Base-by-base conservation (phyloP, 2,888 invertebrate species). In the Leptogaster cylindrica region DNA sequence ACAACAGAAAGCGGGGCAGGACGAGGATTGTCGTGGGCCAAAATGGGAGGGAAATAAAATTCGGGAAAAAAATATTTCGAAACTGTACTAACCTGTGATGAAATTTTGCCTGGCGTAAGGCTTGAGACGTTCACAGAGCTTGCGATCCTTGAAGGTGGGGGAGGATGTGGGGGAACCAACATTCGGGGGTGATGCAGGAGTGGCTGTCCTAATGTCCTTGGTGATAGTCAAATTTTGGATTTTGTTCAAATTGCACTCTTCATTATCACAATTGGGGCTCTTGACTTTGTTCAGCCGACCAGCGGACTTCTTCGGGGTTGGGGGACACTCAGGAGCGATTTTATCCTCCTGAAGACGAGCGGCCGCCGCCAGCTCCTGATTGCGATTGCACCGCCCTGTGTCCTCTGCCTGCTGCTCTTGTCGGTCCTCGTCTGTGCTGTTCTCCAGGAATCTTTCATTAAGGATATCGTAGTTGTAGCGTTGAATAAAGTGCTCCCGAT, bases 161-260 rank as follows among this genome's bases (percentile, higher is more conserved):
- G 48, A 33, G n/a, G 44, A 10, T 10, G 18, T 5, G 14, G 61
- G 14, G n/a, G 41, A 25, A 16, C 41, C 55, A 20, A 12, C 7
- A 41, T 18, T 20, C 12, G 10, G 4, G 10, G 41, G 14, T 12
- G 61, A 18, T n/a, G 18, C 25, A 7, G 25, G 18, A 6, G 36
- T 65, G 36, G 36, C 36, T 25, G 46, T 25, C 20, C 28, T 48
- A 20, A 23, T 64, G 51, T 65, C 50, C 14, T 51, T 39, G 39
- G 50, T 25, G 36, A 65, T 50, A 48, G 36, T 33, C 16, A 39
- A 12, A 51, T 51, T 51, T 23, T 50, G 12, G 14, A 50, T 36
- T 23, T 65, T 25, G 50, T 50, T 36, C 50, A 65, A 65, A 65
- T 65, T 65, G 65, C 65, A 65, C 65, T 36, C 36, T 23, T 50